phyloP scores from a whole-genome alignment of 2,888 invertebrate species.

The Scaptomyza reducta region DNA sequence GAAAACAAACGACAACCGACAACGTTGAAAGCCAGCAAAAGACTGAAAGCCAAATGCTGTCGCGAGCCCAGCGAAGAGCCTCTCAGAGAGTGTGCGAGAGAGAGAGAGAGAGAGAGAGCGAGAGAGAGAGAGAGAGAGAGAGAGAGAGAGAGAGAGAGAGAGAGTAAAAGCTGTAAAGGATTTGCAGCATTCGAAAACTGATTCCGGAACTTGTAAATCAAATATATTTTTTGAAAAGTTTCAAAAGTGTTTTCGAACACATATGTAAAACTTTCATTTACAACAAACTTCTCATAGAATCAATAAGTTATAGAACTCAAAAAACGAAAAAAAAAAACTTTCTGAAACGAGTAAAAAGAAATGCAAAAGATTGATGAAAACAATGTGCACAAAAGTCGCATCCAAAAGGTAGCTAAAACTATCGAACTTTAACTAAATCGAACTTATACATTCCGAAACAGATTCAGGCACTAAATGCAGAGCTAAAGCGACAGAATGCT shows the following conservation, averaged over 20 bases:
- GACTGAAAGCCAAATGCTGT: slow-evolving; percentile 57
- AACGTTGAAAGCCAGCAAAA: slow-evolving; percentile 71
- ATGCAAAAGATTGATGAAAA: not conserved
- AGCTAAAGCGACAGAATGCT: not conserved
- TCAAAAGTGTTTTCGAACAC: not conserved
- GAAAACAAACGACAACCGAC: slow-evolving; percentile 57
- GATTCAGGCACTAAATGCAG: not conserved
- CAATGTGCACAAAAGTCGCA: not conserved
- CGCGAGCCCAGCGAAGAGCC: slow-evolving; percentile 5
- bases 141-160: not conserved
- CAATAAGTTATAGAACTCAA: too few relatives aligned
- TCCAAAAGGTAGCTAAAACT: not conserved
- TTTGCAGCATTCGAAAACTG: slow-evolving; percentile 31
- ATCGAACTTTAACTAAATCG: not conserved
- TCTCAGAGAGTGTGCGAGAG: not conserved
- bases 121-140: not conserved
- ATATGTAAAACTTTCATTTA: not conserved
- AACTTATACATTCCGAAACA: not conserved
- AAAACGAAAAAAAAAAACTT: too few relatives aligned
- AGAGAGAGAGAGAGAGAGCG: not conserved
- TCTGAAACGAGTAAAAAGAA: too few relatives aligned
- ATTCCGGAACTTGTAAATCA: slow-evolving; percentile 58
- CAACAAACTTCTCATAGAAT: not conserved
- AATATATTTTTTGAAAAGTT: not conserved
- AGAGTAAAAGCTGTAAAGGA: slow-evolving; percentile 22